A percentile compares a stretch with the other conserved stretches of the same genome.
phyloP scores from a whole-genome alignment of 2,888 invertebrate species.

The Koerneria pararmatus region DNA sequence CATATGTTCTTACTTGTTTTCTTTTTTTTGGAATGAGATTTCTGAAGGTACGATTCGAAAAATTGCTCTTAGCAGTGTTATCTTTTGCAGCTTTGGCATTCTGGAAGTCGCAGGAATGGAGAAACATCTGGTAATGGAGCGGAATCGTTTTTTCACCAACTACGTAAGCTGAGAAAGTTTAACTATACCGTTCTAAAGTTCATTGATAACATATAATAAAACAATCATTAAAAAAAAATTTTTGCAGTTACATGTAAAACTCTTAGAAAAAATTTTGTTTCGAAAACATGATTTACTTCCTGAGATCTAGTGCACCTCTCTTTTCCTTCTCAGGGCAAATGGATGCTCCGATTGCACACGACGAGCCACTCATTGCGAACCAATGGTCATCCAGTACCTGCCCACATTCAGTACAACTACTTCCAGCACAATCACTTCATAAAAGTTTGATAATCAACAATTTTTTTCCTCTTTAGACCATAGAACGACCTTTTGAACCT shows the following conservation, averaged over 20 bases:
- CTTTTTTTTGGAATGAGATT: no score
- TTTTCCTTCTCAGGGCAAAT: slow-evolving; percentile 41
- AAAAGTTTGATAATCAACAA: slow-evolving; percentile 27
- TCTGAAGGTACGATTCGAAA: no score
- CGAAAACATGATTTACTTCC: neutral
- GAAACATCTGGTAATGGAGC: slow-evolving; percentile 79
- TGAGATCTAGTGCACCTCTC: neutral
- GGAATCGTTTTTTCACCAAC: slow-evolving; percentile 55
- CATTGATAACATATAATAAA: neutral
- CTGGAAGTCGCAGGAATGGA: slow-evolving; percentile 76
- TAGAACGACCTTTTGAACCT: no score
- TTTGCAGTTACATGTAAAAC: neutral
- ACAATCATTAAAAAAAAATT: neutral
- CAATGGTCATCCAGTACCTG: slow-evolving; percentile 31
- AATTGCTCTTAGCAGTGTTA: no score
- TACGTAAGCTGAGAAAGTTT: slow-evolving; percentile 33
- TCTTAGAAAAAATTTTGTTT: neutral
- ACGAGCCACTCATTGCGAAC: slow-evolving; percentile 40
- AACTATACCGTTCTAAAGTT: neutral
- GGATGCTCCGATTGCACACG: slow-evolving; percentile 52
- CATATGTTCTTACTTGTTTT: no score
- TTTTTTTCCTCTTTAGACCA: no score
- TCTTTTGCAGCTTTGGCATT: slow-evolving; percentile 31
- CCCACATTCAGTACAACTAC: slow-evolving; percentile 56
- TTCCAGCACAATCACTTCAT: slow-evolving; percentile 47